Evolutionary conservation across 2,113 vertebrate species (phyloP).

Genomic region (Struthio camelus): DNA sequence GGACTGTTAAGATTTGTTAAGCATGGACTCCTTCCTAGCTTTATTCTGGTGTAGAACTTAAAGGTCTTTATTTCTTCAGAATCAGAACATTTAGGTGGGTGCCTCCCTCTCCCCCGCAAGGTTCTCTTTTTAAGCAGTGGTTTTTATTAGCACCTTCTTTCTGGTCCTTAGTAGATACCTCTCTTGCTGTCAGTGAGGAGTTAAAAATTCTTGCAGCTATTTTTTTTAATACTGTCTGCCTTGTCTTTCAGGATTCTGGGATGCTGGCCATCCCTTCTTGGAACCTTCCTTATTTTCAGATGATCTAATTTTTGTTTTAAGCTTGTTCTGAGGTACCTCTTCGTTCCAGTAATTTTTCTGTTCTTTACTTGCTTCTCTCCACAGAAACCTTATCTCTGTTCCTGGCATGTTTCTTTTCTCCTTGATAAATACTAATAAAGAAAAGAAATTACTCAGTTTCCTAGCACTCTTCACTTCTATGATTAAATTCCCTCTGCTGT

Average conservation of each 20-base stretch:
- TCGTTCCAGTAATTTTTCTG: constrained; percentile 12
- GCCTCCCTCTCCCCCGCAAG: fast-evolving
- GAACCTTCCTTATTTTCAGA: constrained; percentile 17
- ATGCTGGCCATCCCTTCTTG: constrained; percentile 32
- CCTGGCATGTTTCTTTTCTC: neutral
- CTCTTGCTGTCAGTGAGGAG: neutral
- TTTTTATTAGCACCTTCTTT: neutral
- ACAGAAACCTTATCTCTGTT: neutral
- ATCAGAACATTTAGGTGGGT: neutral
- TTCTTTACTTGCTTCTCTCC: neutral
- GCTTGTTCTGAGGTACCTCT: constrained; percentile 6
- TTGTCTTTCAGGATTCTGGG: constrained; percentile 38
- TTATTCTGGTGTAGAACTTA: neutral
- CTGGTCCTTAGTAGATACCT: neutral
- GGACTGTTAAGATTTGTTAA: neutral
- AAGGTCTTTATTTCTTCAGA: neutral
- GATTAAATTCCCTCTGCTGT: neutral
- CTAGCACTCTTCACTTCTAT: neutral
- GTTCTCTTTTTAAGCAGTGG: neutral
- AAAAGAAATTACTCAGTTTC: neutral
- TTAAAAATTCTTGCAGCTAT: constrained; percentile 9
- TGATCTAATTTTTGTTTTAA: constrained; percentile 41
- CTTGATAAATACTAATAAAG: neutral
- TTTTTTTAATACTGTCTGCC: neutral
- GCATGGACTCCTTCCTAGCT: neutral